Conservation (phyloP, 53 echinoderm and acorn worm genomes). For the Temnopleurus reevesii region DNA sequence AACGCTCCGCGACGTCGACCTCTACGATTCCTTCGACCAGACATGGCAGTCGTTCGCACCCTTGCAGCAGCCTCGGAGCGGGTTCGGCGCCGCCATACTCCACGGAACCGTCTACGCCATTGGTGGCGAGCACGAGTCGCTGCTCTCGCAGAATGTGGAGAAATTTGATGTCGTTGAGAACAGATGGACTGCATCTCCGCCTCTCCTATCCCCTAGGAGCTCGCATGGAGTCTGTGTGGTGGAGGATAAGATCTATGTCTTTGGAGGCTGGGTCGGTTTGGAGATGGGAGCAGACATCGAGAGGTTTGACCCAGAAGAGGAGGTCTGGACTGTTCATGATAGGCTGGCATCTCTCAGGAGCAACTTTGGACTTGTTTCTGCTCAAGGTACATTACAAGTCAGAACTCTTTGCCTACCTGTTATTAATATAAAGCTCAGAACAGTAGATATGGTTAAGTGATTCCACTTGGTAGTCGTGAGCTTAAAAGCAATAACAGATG, state of each 20-base stretch:
- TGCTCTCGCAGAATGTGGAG: conserved; percentile 86
- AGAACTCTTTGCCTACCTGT: too few relatives aligned
- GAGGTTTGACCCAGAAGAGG: conserved; percentile 73
- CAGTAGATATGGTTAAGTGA: too few relatives aligned
- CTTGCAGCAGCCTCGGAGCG: conserved; percentile 80
- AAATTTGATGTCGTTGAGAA: conserved; percentile 74
- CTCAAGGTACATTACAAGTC: conserved; percentile 73
- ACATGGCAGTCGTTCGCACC: conserved; percentile 73
- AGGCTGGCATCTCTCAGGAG: conserved; percentile 70
- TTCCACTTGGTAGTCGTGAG: too few relatives aligned
- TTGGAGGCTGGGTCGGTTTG: conserved; percentile 85
- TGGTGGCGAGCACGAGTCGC: conserved; percentile 89
- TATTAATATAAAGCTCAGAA: too few relatives aligned
- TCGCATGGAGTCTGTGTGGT: conserved; percentile 83
- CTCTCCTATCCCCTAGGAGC: conserved; percentile 73
- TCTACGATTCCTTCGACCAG: conserved; percentile 85
- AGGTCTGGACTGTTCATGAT: conserved; percentile 70
- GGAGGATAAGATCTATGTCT: conserved; percentile 76
- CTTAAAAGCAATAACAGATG: too few relatives aligned
- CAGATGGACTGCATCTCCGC: conserved; percentile 66
- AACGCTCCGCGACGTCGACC: conserved; percentile 38
- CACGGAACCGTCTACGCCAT: conserved; percentile 85
- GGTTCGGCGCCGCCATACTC: conserved; percentile 66
- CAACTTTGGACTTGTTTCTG: conserved; percentile 75
- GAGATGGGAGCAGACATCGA: conserved; percentile 82